Conservation (phyloP, 1,140 invertebrate species). For the Achroia grisella region DNA sequence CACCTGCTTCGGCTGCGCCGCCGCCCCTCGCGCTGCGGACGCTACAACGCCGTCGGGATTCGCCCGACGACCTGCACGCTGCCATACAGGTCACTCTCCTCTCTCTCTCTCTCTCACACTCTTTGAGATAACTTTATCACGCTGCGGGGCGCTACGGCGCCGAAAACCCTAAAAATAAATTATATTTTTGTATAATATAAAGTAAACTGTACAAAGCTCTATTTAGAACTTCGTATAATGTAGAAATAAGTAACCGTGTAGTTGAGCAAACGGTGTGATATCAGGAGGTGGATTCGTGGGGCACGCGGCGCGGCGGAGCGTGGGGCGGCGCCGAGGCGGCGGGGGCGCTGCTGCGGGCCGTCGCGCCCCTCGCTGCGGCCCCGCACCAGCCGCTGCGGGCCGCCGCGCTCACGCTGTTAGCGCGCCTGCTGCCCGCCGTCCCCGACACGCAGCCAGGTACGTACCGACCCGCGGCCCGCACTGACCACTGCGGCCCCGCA, state of each 20-base stretch:
- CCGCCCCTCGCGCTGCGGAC: slow-evolving; percentile 46
- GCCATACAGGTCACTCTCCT: slow-evolving; percentile 24
- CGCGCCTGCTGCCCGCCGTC: slow-evolving; percentile 47
- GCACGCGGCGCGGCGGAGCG: slow-evolving; percentile 44
- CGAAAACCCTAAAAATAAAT: no score
- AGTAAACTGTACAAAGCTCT: no score
- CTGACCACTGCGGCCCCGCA: slow-evolving; percentile 29
- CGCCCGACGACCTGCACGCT: slow-evolving; percentile 35
- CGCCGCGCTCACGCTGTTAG: slow-evolving; percentile 37
- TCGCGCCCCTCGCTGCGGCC: slow-evolving; percentile 34
- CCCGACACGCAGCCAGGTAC: slow-evolving; percentile 18
- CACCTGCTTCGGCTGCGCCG: slow-evolving; percentile 27
- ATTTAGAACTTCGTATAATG: no score
- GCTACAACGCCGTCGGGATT: slow-evolving; percentile 33
- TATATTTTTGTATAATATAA: no score
- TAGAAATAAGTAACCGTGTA: no score
- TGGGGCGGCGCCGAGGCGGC: slow-evolving; percentile 43
- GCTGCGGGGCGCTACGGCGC: no score
- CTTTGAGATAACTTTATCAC: no score
- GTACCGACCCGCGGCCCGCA: slow-evolving; percentile 17
- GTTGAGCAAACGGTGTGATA: no score
- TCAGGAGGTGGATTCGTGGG: slow-evolving; percentile 59
- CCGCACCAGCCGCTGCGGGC: slow-evolving; percentile 30
- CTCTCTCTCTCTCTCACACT: no score
- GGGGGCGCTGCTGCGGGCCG: slow-evolving; percentile 26